These are phyloP conservation scores for Aspidoscelis tigris DNA, from an alignment of 2,113 vertebrate genomes.

Conservation along the genomic window DNA sequence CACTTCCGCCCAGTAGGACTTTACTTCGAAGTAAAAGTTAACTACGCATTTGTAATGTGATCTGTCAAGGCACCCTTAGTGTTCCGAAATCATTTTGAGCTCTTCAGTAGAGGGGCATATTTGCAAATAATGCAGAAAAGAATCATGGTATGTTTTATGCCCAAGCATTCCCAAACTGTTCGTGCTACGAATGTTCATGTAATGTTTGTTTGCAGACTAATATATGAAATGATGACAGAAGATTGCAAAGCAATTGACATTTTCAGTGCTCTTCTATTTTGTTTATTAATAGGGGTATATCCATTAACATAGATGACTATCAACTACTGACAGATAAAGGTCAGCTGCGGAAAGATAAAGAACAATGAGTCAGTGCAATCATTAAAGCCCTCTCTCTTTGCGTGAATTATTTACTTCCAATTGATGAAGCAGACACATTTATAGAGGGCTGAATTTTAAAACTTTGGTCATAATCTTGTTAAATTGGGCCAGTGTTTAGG, in stretches of 20 bases:
- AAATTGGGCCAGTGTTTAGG: slow-evolving; percentile 30
- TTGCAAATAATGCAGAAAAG: slow-evolving; percentile 7
- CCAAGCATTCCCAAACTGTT: not conserved
- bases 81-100: not conserved
- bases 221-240: slow-evolving; percentile 44
- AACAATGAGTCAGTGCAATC: slow-evolving; percentile 39
- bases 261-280: slow-evolving; percentile 40
- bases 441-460: slow-evolving; percentile 47
- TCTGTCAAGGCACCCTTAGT: too few species aligned
- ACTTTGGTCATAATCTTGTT: not conserved
- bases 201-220: slow-evolving; percentile 40
- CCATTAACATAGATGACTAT: slow-evolving; percentile 43
- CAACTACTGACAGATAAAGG: slow-evolving; percentile 22
- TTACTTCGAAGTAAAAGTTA: too few species aligned
- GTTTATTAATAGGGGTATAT: slow-evolving; percentile 40
- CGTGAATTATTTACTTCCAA: slow-evolving; percentile 56
- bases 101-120: not conserved
- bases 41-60: too few species aligned
- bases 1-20: too few species aligned
- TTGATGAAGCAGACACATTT: slow-evolving; percentile 57
- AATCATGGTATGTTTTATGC: too few species aligned
- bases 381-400: slow-evolving; percentile 34
- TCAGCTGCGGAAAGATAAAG: slow-evolving; percentile 41
- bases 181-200: slow-evolving; percentile 1
- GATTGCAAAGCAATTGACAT: slow-evolving; percentile 43